phyloP scores from a whole-genome alignment of 2,888 invertebrate species.

The Trachelus tabidus region DNA sequence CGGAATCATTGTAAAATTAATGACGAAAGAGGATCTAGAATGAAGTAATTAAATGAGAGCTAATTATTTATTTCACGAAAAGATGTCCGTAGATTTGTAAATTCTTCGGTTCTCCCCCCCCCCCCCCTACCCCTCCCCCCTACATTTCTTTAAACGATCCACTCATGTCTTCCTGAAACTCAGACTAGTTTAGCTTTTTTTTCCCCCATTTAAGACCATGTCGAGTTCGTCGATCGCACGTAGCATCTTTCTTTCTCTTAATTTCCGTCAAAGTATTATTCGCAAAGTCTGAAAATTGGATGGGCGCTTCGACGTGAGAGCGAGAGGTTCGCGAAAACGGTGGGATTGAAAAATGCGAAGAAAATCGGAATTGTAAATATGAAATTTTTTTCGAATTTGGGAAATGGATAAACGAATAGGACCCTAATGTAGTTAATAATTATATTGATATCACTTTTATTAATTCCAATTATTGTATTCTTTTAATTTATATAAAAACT shows the following conservation, averaged over 20 bases:
- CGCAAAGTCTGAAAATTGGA: neutral
- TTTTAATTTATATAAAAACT: constrained; percentile 27
- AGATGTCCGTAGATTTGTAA: neutral
- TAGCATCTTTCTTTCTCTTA: neutral
- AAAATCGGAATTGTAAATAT: constrained; percentile 35
- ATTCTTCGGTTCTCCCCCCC: neutral
- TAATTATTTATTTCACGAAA: neutral
- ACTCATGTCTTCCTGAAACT: neutral
- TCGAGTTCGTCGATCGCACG: neutral
- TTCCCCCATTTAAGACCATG: neutral
- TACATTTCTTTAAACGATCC: too few species aligned
- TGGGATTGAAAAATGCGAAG: neutral
- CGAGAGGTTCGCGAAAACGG: neutral
- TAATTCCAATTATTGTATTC: constrained; percentile 33
- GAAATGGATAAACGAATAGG: constrained; percentile 29
- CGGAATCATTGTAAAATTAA: neutral
- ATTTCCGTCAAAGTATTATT: neutral
- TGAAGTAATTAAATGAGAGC: neutral
- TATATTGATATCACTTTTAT: constrained; percentile 41
- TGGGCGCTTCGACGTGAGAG: neutral
- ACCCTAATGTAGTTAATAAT: constrained; percentile 37
- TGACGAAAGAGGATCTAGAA: neutral
- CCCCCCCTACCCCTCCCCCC: too few species aligned
- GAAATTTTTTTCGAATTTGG: constrained; percentile 28
- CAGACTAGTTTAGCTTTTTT: neutral